A percentile compares a stretch with the other conserved stretches of the same genome.
phyloP scores from a whole-genome alignment of 2,888 invertebrate genomes.

The Nephrotoma appendiculata region DNA sequence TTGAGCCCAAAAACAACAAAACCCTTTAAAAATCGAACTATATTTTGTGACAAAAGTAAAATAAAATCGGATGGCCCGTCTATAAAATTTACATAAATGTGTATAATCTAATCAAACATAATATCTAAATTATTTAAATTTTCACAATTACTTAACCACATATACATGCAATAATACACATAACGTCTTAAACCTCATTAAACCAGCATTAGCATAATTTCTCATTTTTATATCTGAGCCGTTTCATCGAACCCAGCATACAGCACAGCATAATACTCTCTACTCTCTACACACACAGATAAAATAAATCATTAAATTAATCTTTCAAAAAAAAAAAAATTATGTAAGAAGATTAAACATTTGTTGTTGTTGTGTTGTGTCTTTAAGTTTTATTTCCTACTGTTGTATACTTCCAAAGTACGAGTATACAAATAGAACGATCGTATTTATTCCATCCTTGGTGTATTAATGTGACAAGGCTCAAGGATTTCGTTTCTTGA shows the following conservation, averaged over 20 bases:
- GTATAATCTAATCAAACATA: not conserved
- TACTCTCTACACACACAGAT: not conserved
- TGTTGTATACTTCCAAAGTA: not conserved
- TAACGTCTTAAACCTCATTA: not conserved
- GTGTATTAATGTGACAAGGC: not conserved
- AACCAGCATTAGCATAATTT: not conserved
- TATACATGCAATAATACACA: not conserved
- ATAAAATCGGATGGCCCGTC: not conserved
- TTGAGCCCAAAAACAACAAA: not conserved
- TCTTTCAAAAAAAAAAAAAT: not conserved
- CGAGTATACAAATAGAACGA: not conserved
- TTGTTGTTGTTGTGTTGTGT: not conserved
- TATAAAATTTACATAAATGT: not conserved
- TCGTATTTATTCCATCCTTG: not conserved
- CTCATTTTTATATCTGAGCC: not conserved
- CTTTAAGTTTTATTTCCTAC: not conserved
- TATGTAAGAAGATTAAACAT: not conserved
- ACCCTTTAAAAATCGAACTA: not conserved
- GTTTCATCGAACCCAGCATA: not conserved
- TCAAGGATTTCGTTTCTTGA: not conserved
- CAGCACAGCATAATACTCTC: not conserved
- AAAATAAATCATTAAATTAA: not conserved
- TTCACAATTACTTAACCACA: not conserved
- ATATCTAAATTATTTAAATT: not conserved
- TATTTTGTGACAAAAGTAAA: not conserved